Percentiles rank a stretch among this genome's conserved stretches.
Conservation (phyloP, 2,113 vertebrate species). For the Prietella phreatophila region DNA sequence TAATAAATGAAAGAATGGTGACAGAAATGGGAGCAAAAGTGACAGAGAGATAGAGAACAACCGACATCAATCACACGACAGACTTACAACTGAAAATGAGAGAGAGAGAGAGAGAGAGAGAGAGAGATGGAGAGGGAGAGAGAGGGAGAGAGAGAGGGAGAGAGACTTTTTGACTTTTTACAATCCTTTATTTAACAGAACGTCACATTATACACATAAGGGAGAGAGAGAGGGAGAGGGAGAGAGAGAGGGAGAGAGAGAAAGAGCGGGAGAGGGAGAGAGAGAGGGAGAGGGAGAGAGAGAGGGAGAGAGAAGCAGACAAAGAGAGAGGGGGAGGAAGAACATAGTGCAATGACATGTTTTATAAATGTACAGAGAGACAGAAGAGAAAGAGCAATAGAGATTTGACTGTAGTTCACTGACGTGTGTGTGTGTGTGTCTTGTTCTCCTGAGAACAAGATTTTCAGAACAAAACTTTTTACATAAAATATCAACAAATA, state of each 20-base stretch:
- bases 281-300: background rate
- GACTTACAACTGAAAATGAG: background rate
- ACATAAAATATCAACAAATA: too few species aligned
- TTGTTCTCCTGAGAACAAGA: too few species aligned
- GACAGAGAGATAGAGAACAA: conserved; percentile 43
- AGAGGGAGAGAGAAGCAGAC: background rate
- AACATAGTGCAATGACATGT: too few species aligned
- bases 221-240: conserved; percentile 11
- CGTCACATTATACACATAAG: too few species aligned
- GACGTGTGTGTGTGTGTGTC: too few species aligned
- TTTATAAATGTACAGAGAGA: background rate
- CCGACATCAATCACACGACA: background rate
- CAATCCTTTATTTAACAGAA: too few species aligned
- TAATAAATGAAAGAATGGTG: conserved; percentile 50
- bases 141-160: background rate
- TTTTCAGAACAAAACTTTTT: too few species aligned
- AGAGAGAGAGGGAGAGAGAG: background rate
- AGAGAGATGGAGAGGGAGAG: background rate
- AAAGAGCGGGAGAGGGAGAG: conserved; percentile 19
- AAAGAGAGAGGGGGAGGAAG: background rate
- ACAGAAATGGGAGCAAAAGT: conserved; percentile 47
- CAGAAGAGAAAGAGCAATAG: background rate
- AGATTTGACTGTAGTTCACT: too few species aligned
- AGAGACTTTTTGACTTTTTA: too few species aligned
- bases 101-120: background rate